Evolutionary conservation across 2,113 vertebrate genomes (phyloP), one percentile per base, ranked within the genome.

Genomic region (Nymphicus hollandicus): DNA sequence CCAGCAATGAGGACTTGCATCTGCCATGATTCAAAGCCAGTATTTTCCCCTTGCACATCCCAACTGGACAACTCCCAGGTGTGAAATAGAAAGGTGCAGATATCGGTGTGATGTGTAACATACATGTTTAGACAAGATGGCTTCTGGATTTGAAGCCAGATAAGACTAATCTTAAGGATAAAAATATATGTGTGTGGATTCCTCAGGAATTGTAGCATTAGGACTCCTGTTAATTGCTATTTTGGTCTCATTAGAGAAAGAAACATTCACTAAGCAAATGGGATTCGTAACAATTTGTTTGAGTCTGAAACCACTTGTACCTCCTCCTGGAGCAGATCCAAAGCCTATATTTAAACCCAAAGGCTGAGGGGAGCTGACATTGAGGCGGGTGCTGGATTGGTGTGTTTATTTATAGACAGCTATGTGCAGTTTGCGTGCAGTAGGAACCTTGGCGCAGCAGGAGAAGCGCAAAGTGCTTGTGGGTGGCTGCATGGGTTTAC

Each of bases 151-250:
- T 82, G 52, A 65, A 96, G 91, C 47, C 93, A 94, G 92, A 94
- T 91, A 87, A 91, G 80, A 85, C 88, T 65, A 93, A 73, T 52
- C 79, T 89, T 58, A 52, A 86, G 89, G 73, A 87, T 52, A 91
- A 86, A 91, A 69, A 84, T 9, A 90, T 19, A 15, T 5, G 14
- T 4, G 33, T 65, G 27, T 44, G 12, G 76, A 85, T 83, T 92
- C 68, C 80, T 86, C 43, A 60, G 87, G 86, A 95, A 79, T 14
- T 74, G 83, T 25, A 95, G 78, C 85, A 94, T 84, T 94, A 97
- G 58, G 95, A 72, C 72, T 96, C 93, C 89, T 93, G 85, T 94
- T 98, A 98, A 98, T 98, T 97, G 97, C 95, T 98, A 96, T 97
- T 98, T 98, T 97, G 96, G 92, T 97, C 91, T 97, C 89, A 89